Conservation (phyloP, 1,140 invertebrate genomes). For the Sinella curviseta region DNA sequence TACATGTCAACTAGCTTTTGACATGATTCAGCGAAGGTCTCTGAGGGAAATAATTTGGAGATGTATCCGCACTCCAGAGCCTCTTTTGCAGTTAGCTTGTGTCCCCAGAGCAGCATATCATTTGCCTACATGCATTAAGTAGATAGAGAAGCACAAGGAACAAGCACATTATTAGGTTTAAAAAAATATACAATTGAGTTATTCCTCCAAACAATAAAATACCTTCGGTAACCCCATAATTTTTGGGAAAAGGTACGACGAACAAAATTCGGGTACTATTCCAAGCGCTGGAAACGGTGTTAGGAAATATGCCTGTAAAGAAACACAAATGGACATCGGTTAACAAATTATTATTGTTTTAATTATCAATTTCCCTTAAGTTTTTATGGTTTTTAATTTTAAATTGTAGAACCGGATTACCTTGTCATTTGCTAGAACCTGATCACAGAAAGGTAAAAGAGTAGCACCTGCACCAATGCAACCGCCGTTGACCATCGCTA, state of each 20-base stretch:
- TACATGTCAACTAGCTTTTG: not conserved
- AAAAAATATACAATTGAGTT: not conserved
- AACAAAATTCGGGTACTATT: conserved; percentile 55
- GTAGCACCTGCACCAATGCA: conserved; percentile 89
- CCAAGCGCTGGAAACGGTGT: conserved; percentile 61
- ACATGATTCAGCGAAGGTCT: not conserved
- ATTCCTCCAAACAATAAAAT: not conserved
- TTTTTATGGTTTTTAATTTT: not conserved
- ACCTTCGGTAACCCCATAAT: conserved; percentile 40
- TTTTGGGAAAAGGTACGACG: conserved; percentile 39
- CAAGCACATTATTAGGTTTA: not conserved
- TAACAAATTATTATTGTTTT: not conserved
- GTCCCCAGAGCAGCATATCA: conserved; percentile 2
- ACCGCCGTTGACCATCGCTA: conserved; percentile 88
- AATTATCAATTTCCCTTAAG: conserved; percentile 1
- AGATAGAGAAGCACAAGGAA: not conserved
- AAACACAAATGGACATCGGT: conserved; percentile 11
- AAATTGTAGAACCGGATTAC: conserved; percentile 53
- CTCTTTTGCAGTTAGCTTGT: conserved; percentile 9
- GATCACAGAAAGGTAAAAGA: conserved; percentile 79
- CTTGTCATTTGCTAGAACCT: conserved; percentile 79
- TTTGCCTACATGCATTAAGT: not conserved
- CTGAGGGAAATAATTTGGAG: not conserved
- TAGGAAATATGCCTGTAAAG: conserved; percentile 59
- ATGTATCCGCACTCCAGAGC: not conserved